Conservation (phyloP, 2,113 vertebrate genomes). For the Lepus timidus region DNA sequence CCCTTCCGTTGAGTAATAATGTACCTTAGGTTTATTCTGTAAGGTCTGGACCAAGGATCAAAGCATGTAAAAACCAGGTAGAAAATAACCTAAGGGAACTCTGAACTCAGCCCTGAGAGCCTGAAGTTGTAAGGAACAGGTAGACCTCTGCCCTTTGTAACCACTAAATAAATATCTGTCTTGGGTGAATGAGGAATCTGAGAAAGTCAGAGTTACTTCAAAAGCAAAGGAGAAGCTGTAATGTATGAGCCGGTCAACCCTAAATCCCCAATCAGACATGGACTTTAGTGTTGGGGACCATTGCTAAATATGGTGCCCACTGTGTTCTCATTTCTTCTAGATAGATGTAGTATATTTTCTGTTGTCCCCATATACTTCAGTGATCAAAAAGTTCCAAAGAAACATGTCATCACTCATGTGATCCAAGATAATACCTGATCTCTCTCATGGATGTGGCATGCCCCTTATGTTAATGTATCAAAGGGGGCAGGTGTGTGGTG, state of each 20-base stretch:
- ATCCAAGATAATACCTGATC: not conserved
- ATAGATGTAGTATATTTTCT: not conserved
- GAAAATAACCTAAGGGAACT: not conserved
- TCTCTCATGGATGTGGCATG: not conserved
- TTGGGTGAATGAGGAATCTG: not conserved
- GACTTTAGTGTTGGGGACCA: not conserved
- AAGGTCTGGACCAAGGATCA: slow-evolving; percentile 17
- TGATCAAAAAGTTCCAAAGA: slow-evolving; percentile 19
- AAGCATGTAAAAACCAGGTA: slow-evolving; percentile 10
- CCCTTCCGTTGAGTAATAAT: not conserved
- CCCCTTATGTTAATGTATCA: not conserved
- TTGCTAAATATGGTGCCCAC: not conserved
- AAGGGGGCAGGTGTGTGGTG: no score
- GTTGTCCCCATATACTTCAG: not conserved
- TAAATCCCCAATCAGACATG: not conserved
- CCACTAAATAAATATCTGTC: slow-evolving; percentile 1
- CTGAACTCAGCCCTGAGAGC: not conserved
- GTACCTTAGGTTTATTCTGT: slow-evolving; percentile 18
- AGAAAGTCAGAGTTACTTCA: not conserved
- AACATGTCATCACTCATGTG: not conserved
- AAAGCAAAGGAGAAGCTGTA: not conserved
- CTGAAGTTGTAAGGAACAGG: not conserved
- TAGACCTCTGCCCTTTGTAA: not conserved
- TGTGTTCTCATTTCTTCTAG: slow-evolving; percentile 22
- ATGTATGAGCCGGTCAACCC: not conserved